Evolutionary conservation across 2,797 vertebrate species (phyloP).

Genomic region (Choloepus didactylus): DNA sequence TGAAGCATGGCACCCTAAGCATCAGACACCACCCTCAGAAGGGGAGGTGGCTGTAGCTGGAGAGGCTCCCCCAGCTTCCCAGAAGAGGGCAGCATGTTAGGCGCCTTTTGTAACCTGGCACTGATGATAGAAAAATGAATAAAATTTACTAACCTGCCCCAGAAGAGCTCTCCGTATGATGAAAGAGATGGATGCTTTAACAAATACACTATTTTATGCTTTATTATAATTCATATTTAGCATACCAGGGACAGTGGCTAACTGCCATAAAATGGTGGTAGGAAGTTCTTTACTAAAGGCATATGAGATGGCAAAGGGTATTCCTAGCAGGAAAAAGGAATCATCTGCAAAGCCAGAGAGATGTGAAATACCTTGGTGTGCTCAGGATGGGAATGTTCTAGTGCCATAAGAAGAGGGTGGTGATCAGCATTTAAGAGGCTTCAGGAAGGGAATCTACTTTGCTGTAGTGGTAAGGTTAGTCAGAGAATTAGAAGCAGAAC

Average conservation of each 20-base stretch:
- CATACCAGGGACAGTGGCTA: background rate
- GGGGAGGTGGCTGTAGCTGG: background rate
- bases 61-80: background rate
- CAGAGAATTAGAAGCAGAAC: background rate
- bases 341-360: background rate
- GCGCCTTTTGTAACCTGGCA: background rate
- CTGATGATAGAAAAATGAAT: background rate
- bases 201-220: background rate
- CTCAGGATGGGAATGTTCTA: background rate
- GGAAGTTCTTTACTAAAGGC: constrained; percentile 26
- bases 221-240: background rate
- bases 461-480: background rate
- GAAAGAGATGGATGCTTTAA: background rate
- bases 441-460: background rate
- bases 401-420: background rate
- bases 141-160: background rate
- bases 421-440: background rate
- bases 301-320: background rate
- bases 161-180: background rate
- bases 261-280: background rate
- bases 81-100: background rate
- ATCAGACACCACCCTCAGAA: background rate
- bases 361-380: background rate
- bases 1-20: background rate
- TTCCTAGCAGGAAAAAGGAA: background rate